phyloP scores from a whole-genome alignment of 2,797 vertebrate species.

The Enteromius thamalakanensis region DNA sequence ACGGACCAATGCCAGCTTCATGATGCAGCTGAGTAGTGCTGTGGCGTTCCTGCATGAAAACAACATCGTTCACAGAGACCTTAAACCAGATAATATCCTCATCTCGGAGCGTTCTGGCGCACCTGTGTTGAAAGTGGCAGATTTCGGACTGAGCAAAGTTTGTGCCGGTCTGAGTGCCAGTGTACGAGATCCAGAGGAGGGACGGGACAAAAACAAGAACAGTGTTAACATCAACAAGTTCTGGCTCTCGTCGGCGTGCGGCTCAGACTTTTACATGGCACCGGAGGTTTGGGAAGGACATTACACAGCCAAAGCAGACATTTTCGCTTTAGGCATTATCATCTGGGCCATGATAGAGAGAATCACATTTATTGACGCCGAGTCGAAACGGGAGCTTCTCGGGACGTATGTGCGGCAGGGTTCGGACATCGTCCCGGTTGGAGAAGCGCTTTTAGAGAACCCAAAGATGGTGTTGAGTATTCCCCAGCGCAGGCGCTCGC shows the following conservation, averaged over 20 bases:
- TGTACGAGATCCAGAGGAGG: constrained; percentile 46
- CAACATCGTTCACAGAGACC: constrained; percentile 93
- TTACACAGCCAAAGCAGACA: constrained; percentile 98
- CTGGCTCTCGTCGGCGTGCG: constrained; percentile 94
- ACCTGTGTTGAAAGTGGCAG: constrained; percentile 93
- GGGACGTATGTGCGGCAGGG: constrained; percentile 93
- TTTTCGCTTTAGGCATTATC: constrained; percentile 95
- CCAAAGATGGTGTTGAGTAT: constrained; percentile 97
- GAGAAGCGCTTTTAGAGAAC: constrained; percentile 95
- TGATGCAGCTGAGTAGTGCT: constrained; percentile 93
- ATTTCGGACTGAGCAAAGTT: constrained; percentile 96
- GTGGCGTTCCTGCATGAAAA: constrained; percentile 95
- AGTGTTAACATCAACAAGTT: constrained; percentile 85
- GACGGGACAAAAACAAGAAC: constrained; percentile 66
- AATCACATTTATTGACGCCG: constrained; percentile 93
- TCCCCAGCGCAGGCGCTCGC: constrained; percentile 91
- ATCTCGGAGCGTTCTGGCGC: constrained; percentile 89
- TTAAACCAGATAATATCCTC: constrained; percentile 97
- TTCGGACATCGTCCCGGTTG: constrained; percentile 91
- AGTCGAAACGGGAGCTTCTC: constrained; percentile 93
- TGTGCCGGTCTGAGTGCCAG: constrained; percentile 84
- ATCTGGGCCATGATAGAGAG: constrained; percentile 98
- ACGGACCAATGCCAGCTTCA: constrained; percentile 90
- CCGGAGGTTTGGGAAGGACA: constrained; percentile 99
- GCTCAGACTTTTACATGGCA: constrained; percentile 96